Evolutionary conservation across 2,797 vertebrate species (phyloP).

Genomic region (Harpagifer antarcticus): DNA sequence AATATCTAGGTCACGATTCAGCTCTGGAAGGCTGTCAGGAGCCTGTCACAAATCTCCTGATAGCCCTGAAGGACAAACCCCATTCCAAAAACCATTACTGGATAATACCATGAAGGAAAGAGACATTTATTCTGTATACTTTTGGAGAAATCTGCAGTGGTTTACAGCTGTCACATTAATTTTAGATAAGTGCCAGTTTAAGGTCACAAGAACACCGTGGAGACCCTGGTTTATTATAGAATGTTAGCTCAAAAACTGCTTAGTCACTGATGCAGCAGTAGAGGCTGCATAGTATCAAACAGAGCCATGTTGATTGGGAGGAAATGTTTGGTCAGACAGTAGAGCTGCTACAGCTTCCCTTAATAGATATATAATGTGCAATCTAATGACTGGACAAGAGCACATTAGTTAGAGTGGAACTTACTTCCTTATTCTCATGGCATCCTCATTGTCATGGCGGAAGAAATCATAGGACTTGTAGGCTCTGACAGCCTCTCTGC

Average conservation of each 20-base stretch:
- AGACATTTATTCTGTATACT: neutral
- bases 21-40: conserved; percentile 44
- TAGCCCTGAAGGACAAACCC: neutral
- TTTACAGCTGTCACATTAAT: conserved; percentile 4
- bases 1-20: conserved; percentile 73
- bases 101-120: conserved; percentile 5
- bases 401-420: conserved; percentile 49
- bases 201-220: neutral
- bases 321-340: conserved; percentile 14
- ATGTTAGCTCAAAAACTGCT: conserved; percentile 53
- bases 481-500: conserved; percentile 92
- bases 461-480: conserved; percentile 99
- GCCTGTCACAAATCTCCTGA: conserved; percentile 39
- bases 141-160: conserved; percentile 1
- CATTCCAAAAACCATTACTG: conserved; percentile 17
- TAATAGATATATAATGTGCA: neutral
- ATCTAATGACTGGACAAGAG: neutral
- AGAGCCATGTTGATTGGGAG: conserved; percentile 12
- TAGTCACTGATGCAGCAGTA: conserved; percentile 66
- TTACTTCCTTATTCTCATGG: conserved; percentile 98
- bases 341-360: conserved; percentile 10
- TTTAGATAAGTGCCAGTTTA: conserved; percentile 7
- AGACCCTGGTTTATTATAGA: conserved; percentile 20
- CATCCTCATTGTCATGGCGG: conserved; percentile 95
- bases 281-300: conserved; percentile 44